Base-by-base conservation (phyloP, 2,113 vertebrate species). In the Malaclemys terrapin region DNA sequence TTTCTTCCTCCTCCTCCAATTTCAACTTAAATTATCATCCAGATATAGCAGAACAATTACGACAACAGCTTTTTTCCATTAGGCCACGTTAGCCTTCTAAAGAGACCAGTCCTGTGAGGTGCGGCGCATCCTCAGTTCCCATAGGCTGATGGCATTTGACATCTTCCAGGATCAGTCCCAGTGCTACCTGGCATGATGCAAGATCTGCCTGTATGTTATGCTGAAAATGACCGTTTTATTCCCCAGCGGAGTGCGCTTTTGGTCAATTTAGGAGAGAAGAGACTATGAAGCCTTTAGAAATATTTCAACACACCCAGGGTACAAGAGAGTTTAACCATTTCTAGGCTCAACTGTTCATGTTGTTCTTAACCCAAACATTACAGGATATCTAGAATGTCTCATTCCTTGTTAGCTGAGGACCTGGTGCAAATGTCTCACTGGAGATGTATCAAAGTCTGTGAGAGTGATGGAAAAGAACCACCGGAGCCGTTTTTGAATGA, bases 111-210 rank as follows among this genome's bases (percentile, higher is more conserved):
- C 94, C 88, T 88, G 82, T 88, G 85, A 89, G 80, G 45, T 0
- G 1, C 75, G 27, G 87, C 90, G 89, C 4, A 85, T 69, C n/a
- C 95, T 31, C 47, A 75, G 59, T 84, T 53, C 88, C 89, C 80
- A 72, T 5, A 31, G 65, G 65, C 11, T 38, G n/a, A 38, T 54
- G 84, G 90, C 29, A 20, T 42, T 16, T 0, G 6, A 38, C 56
- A 82, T 82, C 89, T 78, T 94, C 45, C 83, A 93, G 88, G 45
- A 84, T 49, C 78, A 78, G 62, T 93, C 82, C 90, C 65, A 72
- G 35, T n/a, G n/a, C 65, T 93, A 85, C 76, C 84, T 76, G 82
- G 91, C 35, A 78, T 57, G 78, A 86, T 87, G 88, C 20, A 38
- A 72, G 65, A 72, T 72, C 65, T 90, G 86, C 35, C 88, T 88